A percentile compares a stretch with the other conserved stretches of the same genome.
phyloP scores from a whole-genome alignment of 1,140 invertebrate genomes.

The Scaptomyza montana region DNA sequence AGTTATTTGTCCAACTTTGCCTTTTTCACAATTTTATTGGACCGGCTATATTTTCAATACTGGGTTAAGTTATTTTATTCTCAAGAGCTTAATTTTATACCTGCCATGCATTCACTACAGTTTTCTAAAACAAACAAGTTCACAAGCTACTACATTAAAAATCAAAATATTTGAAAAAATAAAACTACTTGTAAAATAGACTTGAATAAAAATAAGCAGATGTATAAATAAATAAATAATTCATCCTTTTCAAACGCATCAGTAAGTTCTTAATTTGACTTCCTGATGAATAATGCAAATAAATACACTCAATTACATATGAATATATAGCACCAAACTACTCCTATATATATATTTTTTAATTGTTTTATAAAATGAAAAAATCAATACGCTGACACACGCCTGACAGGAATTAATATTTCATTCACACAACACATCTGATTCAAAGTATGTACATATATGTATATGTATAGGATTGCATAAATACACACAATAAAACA shows the following conservation, averaged over 20 bases:
- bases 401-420: conserved; percentile 24
- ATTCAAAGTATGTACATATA: conserved; percentile 5
- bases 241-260: too few relatives aligned
- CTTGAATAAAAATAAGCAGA: too few relatives aligned
- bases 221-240: not conserved
- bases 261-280: not conserved
- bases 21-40: too few relatives aligned
- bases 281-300: not conserved
- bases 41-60: too few relatives aligned
- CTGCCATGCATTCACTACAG: conserved; percentile 25
- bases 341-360: not conserved
- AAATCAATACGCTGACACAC: conserved; percentile 41
- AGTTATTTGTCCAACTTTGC: too few relatives aligned
- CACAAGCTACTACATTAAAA: conserved; percentile 4
- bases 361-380: conserved; percentile 37
- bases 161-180: not conserved
- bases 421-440: conserved; percentile 14
- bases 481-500: not conserved
- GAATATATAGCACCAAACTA: conserved; percentile 4
- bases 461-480: not conserved
- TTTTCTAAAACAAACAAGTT: conserved; percentile 20
- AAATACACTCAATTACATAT: conserved; percentile 14
- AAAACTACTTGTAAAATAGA: not conserved
- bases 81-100: conserved; percentile 8
- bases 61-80: too few relatives aligned